Base-by-base conservation (phyloP, 2,888 invertebrate genomes). In the Chironomus riparius region DNA sequence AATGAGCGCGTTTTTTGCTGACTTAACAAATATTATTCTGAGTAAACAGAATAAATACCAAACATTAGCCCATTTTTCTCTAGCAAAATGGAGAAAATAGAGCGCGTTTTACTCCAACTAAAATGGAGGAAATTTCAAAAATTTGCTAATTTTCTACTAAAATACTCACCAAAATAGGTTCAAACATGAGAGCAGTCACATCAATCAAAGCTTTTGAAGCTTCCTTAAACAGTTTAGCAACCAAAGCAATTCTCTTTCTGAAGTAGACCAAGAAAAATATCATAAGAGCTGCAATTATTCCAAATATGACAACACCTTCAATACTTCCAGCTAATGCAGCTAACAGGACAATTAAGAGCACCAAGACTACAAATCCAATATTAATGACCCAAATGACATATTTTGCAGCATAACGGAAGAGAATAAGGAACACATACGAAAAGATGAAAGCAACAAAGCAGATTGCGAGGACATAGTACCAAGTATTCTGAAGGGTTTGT, bases 151-250 rank as follows among this genome's bases (percentile, higher is more conserved):
- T 24, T 24, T 24, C 4, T 24, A 2, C 24, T 3, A 83, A 81
- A 86, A 88, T 78, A 79, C 88, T 88, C 7, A 90, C 89, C 86
- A 87, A 82, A 77, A 90, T 78, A 2, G 90, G 90, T 81, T 89
- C 87, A 13, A 89, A 80, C 5, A 90, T 81, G 13, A 91, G 79
- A 0, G 85, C 79, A 0, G 90, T 90, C 87, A 90, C 89, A 13
- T 86, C 83, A 47, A 85, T 82, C 22, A 90, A 82, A 0, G 89
- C 89, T 82, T 88, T 90, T 70, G 89, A 90, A 22, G 90, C 87
- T 83, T 91, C 90, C 78, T 85, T 85, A 80, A 90, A 90, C 24
- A 91, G 82, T 78, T 87, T 86, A 38, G 89, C 86, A 0, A 90
- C 89, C 75, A 90, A 82, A 77, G 85, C 83, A 73, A 90, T 88